Conservation (phyloP, 2,113 vertebrate species). For the Bubo blakistoni region DNA sequence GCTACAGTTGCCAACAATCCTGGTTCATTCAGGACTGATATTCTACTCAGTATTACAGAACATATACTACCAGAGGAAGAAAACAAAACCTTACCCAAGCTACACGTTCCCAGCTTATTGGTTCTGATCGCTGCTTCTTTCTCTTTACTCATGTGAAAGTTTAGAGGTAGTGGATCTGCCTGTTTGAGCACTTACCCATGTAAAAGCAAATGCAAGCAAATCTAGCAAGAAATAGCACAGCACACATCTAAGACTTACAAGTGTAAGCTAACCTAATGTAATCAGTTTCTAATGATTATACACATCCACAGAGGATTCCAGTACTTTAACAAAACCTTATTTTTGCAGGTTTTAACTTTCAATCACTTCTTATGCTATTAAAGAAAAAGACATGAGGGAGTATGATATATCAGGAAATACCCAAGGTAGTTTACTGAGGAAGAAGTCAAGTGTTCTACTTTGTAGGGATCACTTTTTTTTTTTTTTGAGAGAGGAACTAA, state of each 20-base stretch:
- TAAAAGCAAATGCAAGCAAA: not conserved
- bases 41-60: not conserved
- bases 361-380: not conserved
- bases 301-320: slow-evolving; percentile 9
- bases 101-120: not conserved
- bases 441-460: not conserved
- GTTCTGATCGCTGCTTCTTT: not conserved
- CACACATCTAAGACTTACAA: not conserved
- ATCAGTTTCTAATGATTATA: not conserved
- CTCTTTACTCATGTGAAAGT: not conserved
- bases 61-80: not conserved
- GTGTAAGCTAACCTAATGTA: not conserved
- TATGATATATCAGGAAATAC: not conserved
- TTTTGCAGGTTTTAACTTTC: not conserved
- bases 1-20: not conserved
- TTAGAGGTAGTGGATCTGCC: not conserved
- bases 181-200: not conserved
- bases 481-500: not conserved
- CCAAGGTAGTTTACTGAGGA: not conserved
- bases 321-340: not conserved
- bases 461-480: not conserved
- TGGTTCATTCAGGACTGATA: not conserved
- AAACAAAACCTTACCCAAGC: not conserved
- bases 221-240: not conserved
- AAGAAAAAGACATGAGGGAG: not conserved